Evolutionary conservation across 2,888 invertebrate genomes (phyloP).

Genomic region (Agriopis marginaria): DNA sequence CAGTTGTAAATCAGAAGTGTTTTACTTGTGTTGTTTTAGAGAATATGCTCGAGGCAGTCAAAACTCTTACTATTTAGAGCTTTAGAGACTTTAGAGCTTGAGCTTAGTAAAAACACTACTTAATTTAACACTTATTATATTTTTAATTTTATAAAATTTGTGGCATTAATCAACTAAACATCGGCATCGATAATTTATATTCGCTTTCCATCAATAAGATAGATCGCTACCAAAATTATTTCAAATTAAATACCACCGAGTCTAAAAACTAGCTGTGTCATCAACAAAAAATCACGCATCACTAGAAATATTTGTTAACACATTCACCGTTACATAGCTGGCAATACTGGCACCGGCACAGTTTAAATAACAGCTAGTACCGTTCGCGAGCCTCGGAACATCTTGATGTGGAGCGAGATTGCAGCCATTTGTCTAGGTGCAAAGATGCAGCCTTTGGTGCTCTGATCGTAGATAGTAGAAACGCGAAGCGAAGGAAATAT

Average conservation of each 20-base stretch:
- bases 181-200: neutral
- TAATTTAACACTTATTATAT: too few species aligned
- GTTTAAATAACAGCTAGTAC: slow-evolving; percentile 11
- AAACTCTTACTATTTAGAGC: neutral
- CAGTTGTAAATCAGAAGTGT: too few species aligned
- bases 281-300: neutral
- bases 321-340: slow-evolving; percentile 21
- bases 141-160: too few species aligned
- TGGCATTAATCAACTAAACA: neutral
- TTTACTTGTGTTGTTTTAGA: neutral
- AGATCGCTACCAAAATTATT: neutral
- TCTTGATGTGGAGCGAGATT: slow-evolving; percentile 57
- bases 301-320: slow-evolving; percentile 16
- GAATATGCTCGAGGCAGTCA: too few species aligned
- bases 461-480: slow-evolving; percentile 71
- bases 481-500: slow-evolving; percentile 58
- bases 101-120: too few species aligned
- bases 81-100: too few species aligned
- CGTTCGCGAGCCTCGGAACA: slow-evolving; percentile 33
- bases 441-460: slow-evolving; percentile 52
- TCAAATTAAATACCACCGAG: neutral
- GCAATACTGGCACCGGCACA: neutral
- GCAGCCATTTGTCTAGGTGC: slow-evolving; percentile 64
- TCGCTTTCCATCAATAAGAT: neutral
- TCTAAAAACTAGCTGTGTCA: neutral